Base-by-base conservation (phyloP, 1,140 invertebrate species). In the Mamestra configurata region DNA sequence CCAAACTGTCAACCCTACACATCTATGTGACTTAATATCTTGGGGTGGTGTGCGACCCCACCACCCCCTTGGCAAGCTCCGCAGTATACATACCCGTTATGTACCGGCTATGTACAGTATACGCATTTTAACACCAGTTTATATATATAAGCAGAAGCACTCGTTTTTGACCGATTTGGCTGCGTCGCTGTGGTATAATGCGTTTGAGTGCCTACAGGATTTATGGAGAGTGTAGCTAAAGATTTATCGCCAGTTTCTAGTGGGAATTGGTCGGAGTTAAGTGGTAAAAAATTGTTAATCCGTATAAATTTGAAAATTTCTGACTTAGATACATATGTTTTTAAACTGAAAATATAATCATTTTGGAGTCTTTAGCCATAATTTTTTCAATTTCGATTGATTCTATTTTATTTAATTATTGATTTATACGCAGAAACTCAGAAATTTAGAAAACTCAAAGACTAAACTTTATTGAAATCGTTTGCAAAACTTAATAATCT, bases 111-210 rank as follows among this genome's bases (percentile, higher is more conserved):
- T 37, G 59, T 27, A 70, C 66, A 70, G 37, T 24, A 20, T 64
- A 70, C 66, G 66, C 66, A 70, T 70, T 70, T 70, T 70, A 70
- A 70, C 66, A 70, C 66, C 40, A 70, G 37, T 46, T 46, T 61
- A 43, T 70, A 70, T 70, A 46, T 49, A 46, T 46, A 20, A 18
- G 40, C 11, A 43, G 49, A 46, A 24, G 18, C 40, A n/a, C 40
- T 20, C 64, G 57, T 61, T 18, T 76, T 76, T 76, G 73, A 76
- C 57, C 57, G 73, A 76, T 76, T 76, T 76, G 73, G 55, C 71
- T 43, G 73, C 57, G n/a, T n/a, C 15, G 20, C 40, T 10, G 11
- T 35, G 43, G 22, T 61, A 40, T 64, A 76, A 76, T 76, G 57
- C 15, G 40, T 76, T 76, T 61, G 73, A 55, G 46, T 70, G 66